phyloP scores from a whole-genome alignment of 2,113 vertebrate genomes.

The Gavialis gangeticus region DNA sequence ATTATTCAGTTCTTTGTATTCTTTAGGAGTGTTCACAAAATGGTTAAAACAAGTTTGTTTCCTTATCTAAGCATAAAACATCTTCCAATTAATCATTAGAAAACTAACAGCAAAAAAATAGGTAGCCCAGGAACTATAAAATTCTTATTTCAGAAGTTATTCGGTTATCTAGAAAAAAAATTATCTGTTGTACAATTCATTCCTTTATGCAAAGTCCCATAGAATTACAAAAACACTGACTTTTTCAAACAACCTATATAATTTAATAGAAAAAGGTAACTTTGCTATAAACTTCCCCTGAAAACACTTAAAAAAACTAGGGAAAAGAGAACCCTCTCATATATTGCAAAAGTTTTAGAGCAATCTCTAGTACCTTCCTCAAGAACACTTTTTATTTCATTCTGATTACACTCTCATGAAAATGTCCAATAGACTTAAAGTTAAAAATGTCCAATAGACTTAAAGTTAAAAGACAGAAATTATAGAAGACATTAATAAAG shows the following conservation, averaged over 20 bases:
- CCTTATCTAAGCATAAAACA: not conserved
- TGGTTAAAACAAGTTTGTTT: not conserved
- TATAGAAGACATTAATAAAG: conserved; percentile 15
- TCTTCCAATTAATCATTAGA: not conserved
- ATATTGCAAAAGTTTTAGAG: not conserved
- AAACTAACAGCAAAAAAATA: not conserved
- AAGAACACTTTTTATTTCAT: not conserved
- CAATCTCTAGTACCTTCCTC: not conserved
- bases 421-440: not conserved
- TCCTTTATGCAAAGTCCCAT: not conserved
- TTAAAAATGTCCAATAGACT: not conserved
- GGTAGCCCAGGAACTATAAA: not conserved
- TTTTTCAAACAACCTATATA: not conserved
- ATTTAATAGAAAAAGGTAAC: not conserved
- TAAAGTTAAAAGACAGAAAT: not conserved
- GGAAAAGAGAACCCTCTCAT: not conserved
- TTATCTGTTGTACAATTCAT: not conserved
- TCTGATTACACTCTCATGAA: not conserved
- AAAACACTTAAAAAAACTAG: not conserved
- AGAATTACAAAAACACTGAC: not conserved
- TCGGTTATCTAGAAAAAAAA: not conserved
- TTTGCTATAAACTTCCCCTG: not conserved
- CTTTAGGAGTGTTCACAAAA: not conserved
- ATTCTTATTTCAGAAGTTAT: not conserved
- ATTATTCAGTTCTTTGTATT: not conserved